Percentiles rank a stretch among this genome's conserved stretches.
These are phyloP conservation scores for Spinus pinus DNA, from an alignment of 2,797 vertebrate genomes.

Conservation along the genomic window DNA sequence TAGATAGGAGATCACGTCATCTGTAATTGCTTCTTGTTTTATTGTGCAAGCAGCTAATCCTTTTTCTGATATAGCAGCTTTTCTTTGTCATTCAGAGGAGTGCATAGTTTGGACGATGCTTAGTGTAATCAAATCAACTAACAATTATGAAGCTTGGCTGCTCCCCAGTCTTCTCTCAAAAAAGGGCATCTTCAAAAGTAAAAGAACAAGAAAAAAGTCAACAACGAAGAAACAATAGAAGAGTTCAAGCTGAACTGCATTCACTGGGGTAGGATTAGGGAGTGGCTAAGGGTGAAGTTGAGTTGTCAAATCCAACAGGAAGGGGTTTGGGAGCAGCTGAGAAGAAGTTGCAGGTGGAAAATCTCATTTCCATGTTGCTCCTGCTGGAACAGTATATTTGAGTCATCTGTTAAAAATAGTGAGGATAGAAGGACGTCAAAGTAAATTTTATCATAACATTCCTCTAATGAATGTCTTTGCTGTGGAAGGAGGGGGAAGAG, in stretches of 20 bases:
- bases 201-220: not conserved
- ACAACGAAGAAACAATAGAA: not conserved
- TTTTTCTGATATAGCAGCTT: not conserved
- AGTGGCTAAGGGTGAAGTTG: not conserved
- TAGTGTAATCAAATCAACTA: not conserved
- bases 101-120: not conserved
- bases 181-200: not conserved
- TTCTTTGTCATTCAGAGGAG: not conserved
- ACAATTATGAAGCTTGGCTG: not conserved
- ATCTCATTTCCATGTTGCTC: not conserved
- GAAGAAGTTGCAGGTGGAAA: not conserved
- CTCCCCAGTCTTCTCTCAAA: not conserved
- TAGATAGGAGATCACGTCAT: not conserved
- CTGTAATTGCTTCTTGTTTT: constrained; percentile 1
- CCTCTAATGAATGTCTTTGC: not conserved
- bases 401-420: not conserved
- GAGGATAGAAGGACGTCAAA: not conserved
- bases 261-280: not conserved
- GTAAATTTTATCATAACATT: not conserved
- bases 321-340: not conserved
- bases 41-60: not conserved
- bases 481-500: not conserved
- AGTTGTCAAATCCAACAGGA: not conserved
- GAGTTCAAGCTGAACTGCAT: not conserved
- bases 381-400: not conserved